Percentiles rank a stretch among this genome's conserved stretches.
Evolutionary conservation across 1,140 invertebrate genomes (phyloP).

Genomic region (Homarus americanus): DNA sequence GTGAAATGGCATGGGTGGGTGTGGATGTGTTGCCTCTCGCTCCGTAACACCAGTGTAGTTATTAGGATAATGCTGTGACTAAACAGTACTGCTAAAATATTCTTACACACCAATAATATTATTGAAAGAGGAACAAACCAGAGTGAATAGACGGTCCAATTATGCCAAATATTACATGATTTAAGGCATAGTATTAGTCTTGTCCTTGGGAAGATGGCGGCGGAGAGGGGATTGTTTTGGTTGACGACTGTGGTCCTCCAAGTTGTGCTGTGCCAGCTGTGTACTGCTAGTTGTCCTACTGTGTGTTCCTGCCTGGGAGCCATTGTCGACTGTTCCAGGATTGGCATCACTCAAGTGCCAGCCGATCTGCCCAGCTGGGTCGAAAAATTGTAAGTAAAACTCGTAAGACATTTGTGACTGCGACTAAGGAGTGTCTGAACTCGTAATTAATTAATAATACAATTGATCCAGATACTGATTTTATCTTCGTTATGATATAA

Average conservation of each 20-base stretch:
- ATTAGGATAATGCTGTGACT: not conserved
- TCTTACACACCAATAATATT: not conserved
- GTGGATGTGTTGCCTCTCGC: not conserved
- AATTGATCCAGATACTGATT: too few relatives aligned
- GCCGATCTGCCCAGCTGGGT: slow-evolving; percentile 33
- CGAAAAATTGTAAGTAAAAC: slow-evolving; percentile 38
- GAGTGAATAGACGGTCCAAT: not conserved
- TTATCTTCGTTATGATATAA: too few relatives aligned
- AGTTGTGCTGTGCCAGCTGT: not conserved
- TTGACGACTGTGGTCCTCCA: not conserved
- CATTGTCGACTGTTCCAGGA: slow-evolving; percentile 52
- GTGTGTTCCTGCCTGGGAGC: slow-evolving; percentile 50
- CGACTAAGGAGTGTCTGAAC: not conserved
- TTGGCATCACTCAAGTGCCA: slow-evolving; percentile 32
- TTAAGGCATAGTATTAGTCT: slow-evolving; percentile 9
- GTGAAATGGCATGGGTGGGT: not conserved
- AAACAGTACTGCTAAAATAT: not conserved
- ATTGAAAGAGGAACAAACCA: not conserved
- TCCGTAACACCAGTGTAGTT: not conserved
- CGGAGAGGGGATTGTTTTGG: slow-evolving; percentile 1
- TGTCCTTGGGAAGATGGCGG: slow-evolving; percentile 18
- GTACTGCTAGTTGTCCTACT: slow-evolving; percentile 20
- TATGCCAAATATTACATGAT: slow-evolving; percentile 14
- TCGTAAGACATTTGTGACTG: not conserved
- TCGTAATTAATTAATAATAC: not conserved